Percentiles rank a stretch among this genome's conserved stretches.
phyloP scores from a whole-genome alignment of 2,797 vertebrate genomes.

The Aplochiton taeniatus region DNA sequence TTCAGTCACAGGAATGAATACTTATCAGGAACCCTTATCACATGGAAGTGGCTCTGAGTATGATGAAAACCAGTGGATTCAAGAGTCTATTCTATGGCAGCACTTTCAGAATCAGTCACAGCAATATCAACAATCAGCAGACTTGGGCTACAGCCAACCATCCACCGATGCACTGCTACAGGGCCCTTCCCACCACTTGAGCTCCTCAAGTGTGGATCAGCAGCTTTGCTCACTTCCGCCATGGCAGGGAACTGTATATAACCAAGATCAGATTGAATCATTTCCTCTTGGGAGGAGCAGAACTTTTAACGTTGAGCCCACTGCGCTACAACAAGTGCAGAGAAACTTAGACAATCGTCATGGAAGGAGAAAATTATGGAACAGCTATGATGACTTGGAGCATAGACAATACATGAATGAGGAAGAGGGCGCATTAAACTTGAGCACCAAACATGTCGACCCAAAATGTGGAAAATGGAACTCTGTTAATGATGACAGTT shows the following conservation, averaged over 20 bases:
- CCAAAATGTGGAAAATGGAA: conserved; percentile 68
- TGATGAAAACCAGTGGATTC: conserved; percentile 76
- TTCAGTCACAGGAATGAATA: conserved; percentile 41
- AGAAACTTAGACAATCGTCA: conserved; percentile 32
- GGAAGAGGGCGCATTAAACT: conserved; percentile 80
- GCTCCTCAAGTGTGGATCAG: conserved; percentile 51
- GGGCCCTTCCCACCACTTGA: conserved; percentile 35
- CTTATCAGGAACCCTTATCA: conserved; percentile 45
- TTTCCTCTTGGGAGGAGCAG: conserved; percentile 39
- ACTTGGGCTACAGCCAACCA: conserved; percentile 44
- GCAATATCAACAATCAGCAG: conserved; percentile 49
- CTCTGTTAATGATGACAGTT: conserved; percentile 75
- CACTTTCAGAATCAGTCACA: conserved; percentile 70
- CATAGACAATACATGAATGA: conserved; percentile 60
- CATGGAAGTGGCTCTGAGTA: conserved; percentile 59
- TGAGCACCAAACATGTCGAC: conserved; percentile 84
- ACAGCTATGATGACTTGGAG: conserved; percentile 60
- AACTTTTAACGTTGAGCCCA: conserved; percentile 23
- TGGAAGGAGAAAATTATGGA: conserved; percentile 64
- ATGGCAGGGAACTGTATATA: conserved; percentile 46
- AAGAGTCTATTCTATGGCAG: conserved; percentile 74
- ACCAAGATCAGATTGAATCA: conserved; percentile 46
- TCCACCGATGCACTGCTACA: conserved; percentile 39
- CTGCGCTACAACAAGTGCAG: too few relatives aligned
- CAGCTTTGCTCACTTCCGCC: conserved; percentile 33